Evolutionary conservation across 2,113 vertebrate species (phyloP).

Genomic region (Crotalus helleri): DNA sequence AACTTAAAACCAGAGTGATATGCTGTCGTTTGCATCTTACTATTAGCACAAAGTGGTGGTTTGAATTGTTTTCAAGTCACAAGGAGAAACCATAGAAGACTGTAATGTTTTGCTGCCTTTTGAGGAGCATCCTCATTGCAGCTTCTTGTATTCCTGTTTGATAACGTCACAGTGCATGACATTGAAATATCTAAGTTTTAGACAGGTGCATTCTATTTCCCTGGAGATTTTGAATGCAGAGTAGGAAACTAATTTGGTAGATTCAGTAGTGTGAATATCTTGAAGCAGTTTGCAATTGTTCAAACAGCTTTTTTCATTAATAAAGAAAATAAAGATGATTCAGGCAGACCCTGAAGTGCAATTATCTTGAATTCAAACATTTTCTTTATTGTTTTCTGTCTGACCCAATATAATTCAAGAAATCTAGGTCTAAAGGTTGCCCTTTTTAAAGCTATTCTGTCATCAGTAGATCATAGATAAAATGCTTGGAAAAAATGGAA

Average conservation of each 20-base stretch:
- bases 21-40: neutral
- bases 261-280: neutral
- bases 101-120: neutral
- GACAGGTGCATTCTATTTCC: neutral
- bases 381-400: slow-evolving; percentile 29
- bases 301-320: neutral
- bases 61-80: neutral
- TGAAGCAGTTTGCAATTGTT: neutral
- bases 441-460: slow-evolving; percentile 55
- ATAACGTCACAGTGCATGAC: neutral
- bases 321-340: neutral
- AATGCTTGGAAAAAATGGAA: slow-evolving; percentile 47
- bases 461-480: slow-evolving; percentile 59
- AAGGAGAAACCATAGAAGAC: neutral
- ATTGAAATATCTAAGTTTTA: neutral
- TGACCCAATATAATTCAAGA: slow-evolving; percentile 25
- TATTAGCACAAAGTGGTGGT: neutral
- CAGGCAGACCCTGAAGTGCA: neutral
- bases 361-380: slow-evolving; percentile 36
- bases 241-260: neutral
- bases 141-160: neutral
- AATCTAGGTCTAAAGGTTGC: slow-evolving; percentile 45
- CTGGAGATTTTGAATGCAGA: neutral
- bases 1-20: neutral
- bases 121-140: neutral